Evolutionary conservation across 2,113 vertebrate genomes (phyloP).

Genomic region (Psophia crepitans): DNA sequence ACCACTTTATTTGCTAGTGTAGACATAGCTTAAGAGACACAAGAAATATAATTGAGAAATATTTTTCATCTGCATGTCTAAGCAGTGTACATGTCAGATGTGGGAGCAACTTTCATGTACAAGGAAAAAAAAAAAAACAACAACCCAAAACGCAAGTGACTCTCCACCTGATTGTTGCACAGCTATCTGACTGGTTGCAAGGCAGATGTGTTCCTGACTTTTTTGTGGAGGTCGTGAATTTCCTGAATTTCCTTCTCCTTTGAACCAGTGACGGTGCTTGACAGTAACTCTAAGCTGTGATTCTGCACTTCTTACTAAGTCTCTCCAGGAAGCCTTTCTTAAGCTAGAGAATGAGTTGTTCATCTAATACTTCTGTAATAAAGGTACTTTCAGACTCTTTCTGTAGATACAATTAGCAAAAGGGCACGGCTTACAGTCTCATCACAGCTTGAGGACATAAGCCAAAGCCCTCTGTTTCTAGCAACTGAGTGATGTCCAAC

Average conservation of each 20-base stretch:
- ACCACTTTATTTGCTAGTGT: background rate
- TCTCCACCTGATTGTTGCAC: background rate
- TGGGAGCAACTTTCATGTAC: background rate
- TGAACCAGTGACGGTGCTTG: background rate
- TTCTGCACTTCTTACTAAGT: background rate
- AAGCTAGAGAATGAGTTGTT: background rate
- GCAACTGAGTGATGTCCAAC: background rate
- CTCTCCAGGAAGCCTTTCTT: background rate
- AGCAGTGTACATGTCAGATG: background rate
- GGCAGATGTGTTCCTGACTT: background rate
- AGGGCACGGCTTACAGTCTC: background rate
- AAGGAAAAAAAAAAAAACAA: background rate
- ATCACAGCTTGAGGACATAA: background rate
- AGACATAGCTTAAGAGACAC: background rate
- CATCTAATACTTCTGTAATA: background rate
- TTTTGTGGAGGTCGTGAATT: no score
- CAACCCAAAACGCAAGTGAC: accelerated
- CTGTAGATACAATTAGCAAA: background rate
- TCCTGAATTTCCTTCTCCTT: background rate
- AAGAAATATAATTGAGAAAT: background rate
- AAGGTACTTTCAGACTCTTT: background rate
- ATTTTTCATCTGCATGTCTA: background rate
- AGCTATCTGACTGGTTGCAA: background rate
- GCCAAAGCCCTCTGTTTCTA: background rate
- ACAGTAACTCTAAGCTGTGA: background rate